phyloP scores from a whole-genome alignment of 1,140 invertebrate species.

The Bemisia tabaci region DNA sequence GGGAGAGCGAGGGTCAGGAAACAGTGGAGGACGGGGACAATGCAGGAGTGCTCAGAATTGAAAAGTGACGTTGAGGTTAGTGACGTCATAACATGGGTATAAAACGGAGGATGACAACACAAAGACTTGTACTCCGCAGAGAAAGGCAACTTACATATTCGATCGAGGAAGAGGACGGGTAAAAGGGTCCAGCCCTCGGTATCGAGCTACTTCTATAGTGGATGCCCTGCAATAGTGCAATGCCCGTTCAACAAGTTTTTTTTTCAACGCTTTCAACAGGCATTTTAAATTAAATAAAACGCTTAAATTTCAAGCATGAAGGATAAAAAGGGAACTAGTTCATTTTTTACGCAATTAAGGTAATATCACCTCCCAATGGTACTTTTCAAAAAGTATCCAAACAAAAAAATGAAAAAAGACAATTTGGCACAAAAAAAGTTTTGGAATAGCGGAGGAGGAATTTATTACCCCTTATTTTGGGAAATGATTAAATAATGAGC shows the following conservation, averaged over 20 bases:
- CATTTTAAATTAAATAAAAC: too few relatives aligned
- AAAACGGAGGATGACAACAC: not conserved
- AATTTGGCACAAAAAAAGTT: too few relatives aligned
- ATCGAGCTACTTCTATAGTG: not conserved
- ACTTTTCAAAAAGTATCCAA: too few relatives aligned
- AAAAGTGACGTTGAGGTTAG: not conserved
- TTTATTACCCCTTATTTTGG: too few relatives aligned
- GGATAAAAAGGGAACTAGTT: too few relatives aligned
- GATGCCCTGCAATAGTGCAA: not conserved
- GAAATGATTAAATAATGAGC: too few relatives aligned
- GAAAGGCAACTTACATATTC: not conserved
- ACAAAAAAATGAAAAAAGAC: too few relatives aligned
- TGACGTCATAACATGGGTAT: not conserved
- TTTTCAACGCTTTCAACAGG: too few relatives aligned
- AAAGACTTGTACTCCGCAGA: not conserved
- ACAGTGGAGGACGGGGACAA: not conserved
- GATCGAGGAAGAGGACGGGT: not conserved
- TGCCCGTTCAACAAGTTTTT: not conserved
- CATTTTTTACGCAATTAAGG: too few relatives aligned
- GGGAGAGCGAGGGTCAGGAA: constrained; percentile 12
- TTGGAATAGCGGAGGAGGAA: too few relatives aligned
- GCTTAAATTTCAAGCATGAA: too few relatives aligned
- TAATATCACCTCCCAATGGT: too few relatives aligned
- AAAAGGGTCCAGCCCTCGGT: not conserved
- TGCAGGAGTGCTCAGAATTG: not conserved